A percentile compares a stretch with the other conserved stretches of the same genome.
phyloP scores from a whole-genome alignment of 2,888 invertebrate species.

The Scotopteryx bipunctaria region DNA sequence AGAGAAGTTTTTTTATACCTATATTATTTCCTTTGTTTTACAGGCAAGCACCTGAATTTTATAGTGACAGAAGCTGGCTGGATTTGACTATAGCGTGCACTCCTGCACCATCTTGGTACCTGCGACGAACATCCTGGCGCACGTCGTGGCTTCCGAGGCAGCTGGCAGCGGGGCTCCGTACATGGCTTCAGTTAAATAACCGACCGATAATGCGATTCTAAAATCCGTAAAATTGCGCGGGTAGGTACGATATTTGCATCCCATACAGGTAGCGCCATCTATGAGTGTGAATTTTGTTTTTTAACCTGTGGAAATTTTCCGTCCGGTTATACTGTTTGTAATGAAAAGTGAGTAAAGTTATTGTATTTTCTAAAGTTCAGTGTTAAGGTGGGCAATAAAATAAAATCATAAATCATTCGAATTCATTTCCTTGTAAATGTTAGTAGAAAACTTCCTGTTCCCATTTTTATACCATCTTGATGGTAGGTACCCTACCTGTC shows the following conservation, averaged over 20 bases:
- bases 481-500: too few relatives aligned
- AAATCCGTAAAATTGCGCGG: slow-evolving; percentile 13
- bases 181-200: slow-evolving; percentile 58
- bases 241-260: neutral
- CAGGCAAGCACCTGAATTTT: slow-evolving; percentile 29
- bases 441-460: too few relatives aligned
- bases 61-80: slow-evolving; percentile 46
- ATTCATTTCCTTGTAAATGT: neutral
- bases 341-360: neutral
- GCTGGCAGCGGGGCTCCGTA: slow-evolving; percentile 54
- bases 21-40: neutral
- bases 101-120: slow-evolving; percentile 68
- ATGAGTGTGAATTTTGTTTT: slow-evolving; percentile 4
- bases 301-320: slow-evolving; percentile 1
- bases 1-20: neutral
- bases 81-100: slow-evolving; percentile 59
- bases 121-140: slow-evolving; percentile 72
- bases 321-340: neutral
- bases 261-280: neutral
- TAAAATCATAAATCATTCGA: neutral
- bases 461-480: too few relatives aligned
- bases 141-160: slow-evolving; percentile 48
- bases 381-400: slow-evolving; percentile 6
- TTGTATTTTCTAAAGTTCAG: slow-evolving; percentile 8
- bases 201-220: slow-evolving; percentile 60